These are phyloP conservation scores for Phragmatobia fuliginosa DNA, from an alignment of 2,888 invertebrate genomes.

Conservation along the genomic window DNA sequence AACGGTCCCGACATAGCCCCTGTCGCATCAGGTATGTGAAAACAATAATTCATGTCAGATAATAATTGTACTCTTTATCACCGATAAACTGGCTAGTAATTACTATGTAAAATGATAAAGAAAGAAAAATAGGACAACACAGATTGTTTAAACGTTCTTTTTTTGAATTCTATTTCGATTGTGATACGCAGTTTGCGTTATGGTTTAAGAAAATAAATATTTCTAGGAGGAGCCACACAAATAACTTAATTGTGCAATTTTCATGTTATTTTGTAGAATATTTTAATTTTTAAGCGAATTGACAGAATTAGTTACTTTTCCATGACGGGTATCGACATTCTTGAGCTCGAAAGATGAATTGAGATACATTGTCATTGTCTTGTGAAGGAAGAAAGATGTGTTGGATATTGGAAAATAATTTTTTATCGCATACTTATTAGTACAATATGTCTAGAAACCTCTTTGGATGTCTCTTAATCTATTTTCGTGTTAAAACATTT, in stretches of 20 bases:
- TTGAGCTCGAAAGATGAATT: neutral
- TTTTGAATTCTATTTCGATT: neutral
- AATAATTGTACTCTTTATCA: conserved; percentile 18
- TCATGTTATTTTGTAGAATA: neutral
- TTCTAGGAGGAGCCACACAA: conserved; percentile 38
- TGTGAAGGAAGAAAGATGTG: neutral
- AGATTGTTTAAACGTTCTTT: neutral
- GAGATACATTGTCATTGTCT: neutral
- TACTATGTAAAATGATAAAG: neutral
- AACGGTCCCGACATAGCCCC: conserved; percentile 88
- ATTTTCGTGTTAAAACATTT: neutral
- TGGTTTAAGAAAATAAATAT: conserved; percentile 19
- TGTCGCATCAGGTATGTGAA: conserved; percentile 81
- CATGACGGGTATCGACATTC: neutral
- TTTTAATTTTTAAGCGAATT: neutral
- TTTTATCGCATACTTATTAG: too few relatives aligned
- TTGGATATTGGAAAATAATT: neutral
- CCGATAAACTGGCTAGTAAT: neutral
- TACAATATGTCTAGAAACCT: neutral
- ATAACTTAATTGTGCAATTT: conserved; percentile 21
- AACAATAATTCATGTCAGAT: conserved; percentile 42
- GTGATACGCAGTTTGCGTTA: conserved; percentile 29
- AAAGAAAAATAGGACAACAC: neutral
- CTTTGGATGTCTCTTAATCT: neutral
- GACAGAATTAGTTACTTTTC: neutral